These are phyloP conservation scores for Alfaro cultratus DNA, from an alignment of 2,797 vertebrate species.

Conservation along the genomic window DNA sequence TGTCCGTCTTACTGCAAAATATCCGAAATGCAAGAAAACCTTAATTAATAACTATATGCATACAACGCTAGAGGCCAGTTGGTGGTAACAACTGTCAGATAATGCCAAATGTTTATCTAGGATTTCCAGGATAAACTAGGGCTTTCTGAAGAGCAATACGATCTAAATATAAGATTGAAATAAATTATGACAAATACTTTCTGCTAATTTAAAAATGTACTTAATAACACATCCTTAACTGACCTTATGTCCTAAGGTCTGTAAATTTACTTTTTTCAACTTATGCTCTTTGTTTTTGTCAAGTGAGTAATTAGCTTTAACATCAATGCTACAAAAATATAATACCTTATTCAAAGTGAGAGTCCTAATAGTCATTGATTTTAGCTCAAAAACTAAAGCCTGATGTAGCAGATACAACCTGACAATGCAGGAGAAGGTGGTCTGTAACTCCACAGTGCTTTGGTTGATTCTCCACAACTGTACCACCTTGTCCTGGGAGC, in stretches of 20 bases:
- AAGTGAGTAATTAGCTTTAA: not conserved
- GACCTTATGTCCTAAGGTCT: not conserved
- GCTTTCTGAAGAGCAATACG: not conserved
- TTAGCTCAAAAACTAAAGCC: not conserved
- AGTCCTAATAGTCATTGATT: not conserved
- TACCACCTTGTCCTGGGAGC: slow-evolving; percentile 85
- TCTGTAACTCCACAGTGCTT: slow-evolving; percentile 74
- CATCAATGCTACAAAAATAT: not conserved
- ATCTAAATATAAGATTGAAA: not conserved
- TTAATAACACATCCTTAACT: not conserved
- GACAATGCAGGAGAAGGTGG: slow-evolving; percentile 78
- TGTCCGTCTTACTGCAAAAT: slow-evolving; percentile 69
- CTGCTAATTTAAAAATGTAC: not conserved
- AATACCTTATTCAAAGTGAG: not conserved
- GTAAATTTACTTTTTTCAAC: not conserved
- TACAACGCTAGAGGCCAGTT: not conserved
- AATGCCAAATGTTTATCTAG: not conserved
- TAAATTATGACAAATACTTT: not conserved
- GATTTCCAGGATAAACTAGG: not conserved
- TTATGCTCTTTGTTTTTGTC: not conserved
- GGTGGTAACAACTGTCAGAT: not conserved
- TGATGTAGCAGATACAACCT: slow-evolving; percentile 57
- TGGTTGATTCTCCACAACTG: slow-evolving; percentile 81
- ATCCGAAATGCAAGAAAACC: not conserved
- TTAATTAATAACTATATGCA: not conserved